phyloP scores from a whole-genome alignment of 2,888 invertebrate genomes.

The Hoplodrina ambigua region DNA sequence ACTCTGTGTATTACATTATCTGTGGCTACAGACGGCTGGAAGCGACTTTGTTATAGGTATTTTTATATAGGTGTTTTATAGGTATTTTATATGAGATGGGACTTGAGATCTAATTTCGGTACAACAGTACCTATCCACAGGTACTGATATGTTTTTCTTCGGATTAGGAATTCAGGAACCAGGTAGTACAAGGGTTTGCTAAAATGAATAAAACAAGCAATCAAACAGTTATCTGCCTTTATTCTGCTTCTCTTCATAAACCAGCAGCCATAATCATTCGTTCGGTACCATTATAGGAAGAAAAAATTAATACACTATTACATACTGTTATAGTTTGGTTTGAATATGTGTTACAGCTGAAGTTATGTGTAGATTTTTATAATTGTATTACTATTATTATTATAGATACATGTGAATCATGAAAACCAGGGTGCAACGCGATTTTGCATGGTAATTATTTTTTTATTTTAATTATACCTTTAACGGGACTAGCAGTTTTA shows the following conservation, averaged over 20 bases:
- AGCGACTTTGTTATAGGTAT: too few species aligned
- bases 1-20: too few species aligned
- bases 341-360: constrained; percentile 90
- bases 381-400: constrained; percentile 88
- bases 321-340: constrained; percentile 90
- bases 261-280: constrained; percentile 90
- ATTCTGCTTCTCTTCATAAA: constrained; percentile 87
- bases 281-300: constrained; percentile 90
- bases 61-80: too few species aligned
- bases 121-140: too few species aligned
- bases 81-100: too few species aligned
- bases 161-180: too few species aligned
- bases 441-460: constrained; percentile 80
- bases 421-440: constrained; percentile 90
- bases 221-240: constrained; percentile 91
- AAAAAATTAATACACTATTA: constrained; percentile 89
- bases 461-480: constrained; percentile 75
- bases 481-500: constrained; percentile 89
- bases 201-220: constrained; percentile 82
- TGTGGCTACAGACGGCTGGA: too few species aligned
- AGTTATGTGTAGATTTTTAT: constrained; percentile 87
- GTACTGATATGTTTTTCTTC: too few species aligned
- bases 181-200: not conserved
- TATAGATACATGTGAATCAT: constrained; percentile 88
- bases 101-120: too few species aligned